These are phyloP conservation scores for Eptatretus burgeri DNA, from an alignment of 2,113 vertebrate species.

Conservation along the genomic window DNA sequence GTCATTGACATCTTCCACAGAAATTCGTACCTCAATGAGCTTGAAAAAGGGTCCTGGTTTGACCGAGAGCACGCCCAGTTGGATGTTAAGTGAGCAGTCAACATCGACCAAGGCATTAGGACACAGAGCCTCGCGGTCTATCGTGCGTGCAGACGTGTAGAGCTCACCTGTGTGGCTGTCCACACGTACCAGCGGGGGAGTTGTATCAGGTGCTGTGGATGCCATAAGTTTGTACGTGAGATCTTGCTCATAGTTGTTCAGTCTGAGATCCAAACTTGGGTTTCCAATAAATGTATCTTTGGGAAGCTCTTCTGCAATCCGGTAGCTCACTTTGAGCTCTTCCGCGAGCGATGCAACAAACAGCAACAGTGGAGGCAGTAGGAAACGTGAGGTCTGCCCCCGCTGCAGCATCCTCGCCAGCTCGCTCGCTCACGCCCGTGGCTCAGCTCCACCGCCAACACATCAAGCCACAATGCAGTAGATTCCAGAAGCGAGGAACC, in stretches of 20 bases:
- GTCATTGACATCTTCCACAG: slow-evolving; percentile 75
- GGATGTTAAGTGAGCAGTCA: slow-evolving; percentile 62
- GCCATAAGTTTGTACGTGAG: slow-evolving; percentile 4
- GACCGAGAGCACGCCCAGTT: slow-evolving; percentile 79
- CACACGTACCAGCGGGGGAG: slow-evolving; percentile 52
- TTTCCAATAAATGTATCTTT: neutral
- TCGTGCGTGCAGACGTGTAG: slow-evolving; percentile 66
- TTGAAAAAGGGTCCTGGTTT: slow-evolving; percentile 34
- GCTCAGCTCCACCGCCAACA: too few species aligned
- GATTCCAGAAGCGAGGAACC: too few species aligned
- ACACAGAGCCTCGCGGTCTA: slow-evolving; percentile 47
- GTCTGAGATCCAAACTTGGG: slow-evolving; percentile 2
- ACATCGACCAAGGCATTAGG: slow-evolving; percentile 32
- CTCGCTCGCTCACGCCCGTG: too few species aligned
- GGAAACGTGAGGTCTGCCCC: neutral
- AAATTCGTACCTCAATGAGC: slow-evolving; percentile 67
- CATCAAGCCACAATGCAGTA: too few species aligned
- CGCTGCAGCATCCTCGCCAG: too few species aligned
- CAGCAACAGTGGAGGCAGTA: neutral
- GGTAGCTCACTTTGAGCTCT: slow-evolving; percentile 6
- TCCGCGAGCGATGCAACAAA: neutral
- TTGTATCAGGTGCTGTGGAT: slow-evolving; percentile 12
- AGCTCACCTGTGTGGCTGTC: slow-evolving; percentile 80
- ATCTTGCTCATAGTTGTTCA: neutral
- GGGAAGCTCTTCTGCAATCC: neutral